Base-by-base conservation (phyloP, 1,140 invertebrate genomes). In the Venustaconcha ellipsiformis region DNA sequence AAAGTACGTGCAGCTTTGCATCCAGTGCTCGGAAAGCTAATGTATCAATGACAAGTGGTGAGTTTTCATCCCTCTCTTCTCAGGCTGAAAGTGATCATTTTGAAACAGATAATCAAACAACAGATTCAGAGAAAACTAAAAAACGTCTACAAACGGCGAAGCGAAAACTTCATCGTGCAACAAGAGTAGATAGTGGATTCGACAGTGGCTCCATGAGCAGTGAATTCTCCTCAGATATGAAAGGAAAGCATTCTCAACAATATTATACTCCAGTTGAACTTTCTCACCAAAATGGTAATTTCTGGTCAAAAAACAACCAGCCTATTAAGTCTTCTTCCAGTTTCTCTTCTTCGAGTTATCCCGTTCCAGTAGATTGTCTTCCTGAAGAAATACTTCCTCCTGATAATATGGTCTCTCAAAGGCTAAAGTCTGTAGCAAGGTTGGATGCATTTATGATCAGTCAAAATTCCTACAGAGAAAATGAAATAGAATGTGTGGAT, bases 161-260 rank as follows among this genome's bases (percentile, higher is more conserved):
- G 72, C n/a, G 63, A 62, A 77, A 78, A 70, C 56, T 73, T 15
- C 72, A 71, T 64, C 37, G 82, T 74, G 64, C 59, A n/a, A 72
- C 70, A 11, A 56, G 75, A 18, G 78, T 85, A 20, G 86, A 87
- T 72, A 87, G 86, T 76, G 86, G 86, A 55, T 87, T 87, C 78
- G 86, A 87, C 62, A 87, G 82, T 74, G 83, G 76, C 14, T 84
- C 83, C 0, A 73, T 84, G 62, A 83, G 80, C 66, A 86, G 84
- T 77, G 84, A 86, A 62, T 79, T 81, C 58, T 85, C 79, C 20
- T 48, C 37, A 48, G 37, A 48, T 48, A 6, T 48, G 37, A 48
- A 48, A 11, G 37, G 37, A 48, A 48, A 48, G 37, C 37, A 48
- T 48, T 48, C 37, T 48, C 37, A 48, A 48, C 66, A 72, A 67